Conservation (phyloP, 2,797 vertebrate species). For the Phataginus tetradactyla region DNA sequence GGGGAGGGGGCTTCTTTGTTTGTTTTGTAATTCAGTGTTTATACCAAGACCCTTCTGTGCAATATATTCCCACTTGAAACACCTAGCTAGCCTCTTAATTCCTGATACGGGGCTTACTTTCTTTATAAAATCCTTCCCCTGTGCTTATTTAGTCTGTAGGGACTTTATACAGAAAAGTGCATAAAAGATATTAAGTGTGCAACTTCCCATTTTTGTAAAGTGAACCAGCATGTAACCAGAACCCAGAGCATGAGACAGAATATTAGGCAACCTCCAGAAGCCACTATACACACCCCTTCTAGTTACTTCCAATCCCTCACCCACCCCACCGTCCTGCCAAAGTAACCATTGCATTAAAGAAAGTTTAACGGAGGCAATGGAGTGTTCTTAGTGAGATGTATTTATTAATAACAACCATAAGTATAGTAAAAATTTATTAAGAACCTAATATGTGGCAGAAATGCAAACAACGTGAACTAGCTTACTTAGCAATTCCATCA, state of each 20-base stretch:
- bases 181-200: not conserved
- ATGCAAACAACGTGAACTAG: not conserved
- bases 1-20: not conserved
- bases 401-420: no score
- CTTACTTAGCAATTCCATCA: not conserved
- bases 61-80: not conserved
- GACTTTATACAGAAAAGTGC: not conserved
- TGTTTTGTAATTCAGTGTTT: not conserved
- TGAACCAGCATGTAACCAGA: not conserved
- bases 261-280: not conserved
- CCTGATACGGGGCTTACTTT: rapidly evolving
- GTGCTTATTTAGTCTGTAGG: not conserved
- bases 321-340: not conserved
- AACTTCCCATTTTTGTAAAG: not conserved
- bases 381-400: not conserved
- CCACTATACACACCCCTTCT: not conserved
- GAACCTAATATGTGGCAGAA: not conserved
- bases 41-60: not conserved
- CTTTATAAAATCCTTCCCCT: not conserved
- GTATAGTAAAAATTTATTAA: not conserved
- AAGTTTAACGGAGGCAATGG: not conserved
- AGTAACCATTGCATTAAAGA: not conserved
- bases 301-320: not conserved
- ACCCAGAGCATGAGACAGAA: not conserved
- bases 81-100: not conserved